Evolutionary conservation across 2,888 invertebrate genomes (phyloP).

Genomic region (Agonopterix alstromeriana): DNA sequence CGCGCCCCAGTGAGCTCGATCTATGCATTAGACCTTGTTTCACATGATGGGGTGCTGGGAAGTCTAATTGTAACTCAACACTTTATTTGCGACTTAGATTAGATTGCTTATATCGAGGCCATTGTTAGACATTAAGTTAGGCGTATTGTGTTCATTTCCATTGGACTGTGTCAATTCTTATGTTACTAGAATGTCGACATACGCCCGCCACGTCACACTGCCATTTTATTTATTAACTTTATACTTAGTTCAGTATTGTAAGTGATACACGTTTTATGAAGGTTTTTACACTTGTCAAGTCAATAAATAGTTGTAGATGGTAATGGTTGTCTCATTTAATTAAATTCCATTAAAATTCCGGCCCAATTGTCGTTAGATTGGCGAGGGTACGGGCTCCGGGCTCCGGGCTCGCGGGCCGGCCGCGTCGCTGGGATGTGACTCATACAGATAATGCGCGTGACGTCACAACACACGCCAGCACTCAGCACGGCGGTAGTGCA

Average conservation of each 20-base stretch:
- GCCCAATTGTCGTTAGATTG: slow-evolving; percentile 55
- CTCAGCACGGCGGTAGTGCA: slow-evolving; percentile 1
- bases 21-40: slow-evolving; percentile 67
- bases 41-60: slow-evolving; percentile 48
- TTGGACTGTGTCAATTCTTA: slow-evolving; percentile 82
- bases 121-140: slow-evolving; percentile 14
- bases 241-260: slow-evolving; percentile 14
- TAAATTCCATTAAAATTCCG: slow-evolving; percentile 67
- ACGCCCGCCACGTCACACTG: slow-evolving; percentile 70
- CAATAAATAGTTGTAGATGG: slow-evolving; percentile 69
- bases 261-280: slow-evolving; percentile 56
- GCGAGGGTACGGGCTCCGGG: slow-evolving; percentile 32
- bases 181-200: slow-evolving; percentile 80
- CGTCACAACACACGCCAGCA: slow-evolving; percentile 4
- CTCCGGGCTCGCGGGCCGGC: slow-evolving; percentile 16
- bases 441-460: slow-evolving; percentile 21
- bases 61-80: slow-evolving; percentile 39
- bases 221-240: slow-evolving; percentile 35
- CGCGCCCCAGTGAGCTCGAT: slow-evolving; percentile 59
- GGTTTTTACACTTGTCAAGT: slow-evolving; percentile 57
- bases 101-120: slow-evolving; percentile 46
- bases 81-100: slow-evolving; percentile 56
- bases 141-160: slow-evolving; percentile 62
- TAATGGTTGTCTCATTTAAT: slow-evolving; percentile 69
- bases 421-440: slow-evolving; percentile 31